Base-by-base conservation (phyloP, 2,888 invertebrate genomes). In the Sarcophaga rosellei region DNA sequence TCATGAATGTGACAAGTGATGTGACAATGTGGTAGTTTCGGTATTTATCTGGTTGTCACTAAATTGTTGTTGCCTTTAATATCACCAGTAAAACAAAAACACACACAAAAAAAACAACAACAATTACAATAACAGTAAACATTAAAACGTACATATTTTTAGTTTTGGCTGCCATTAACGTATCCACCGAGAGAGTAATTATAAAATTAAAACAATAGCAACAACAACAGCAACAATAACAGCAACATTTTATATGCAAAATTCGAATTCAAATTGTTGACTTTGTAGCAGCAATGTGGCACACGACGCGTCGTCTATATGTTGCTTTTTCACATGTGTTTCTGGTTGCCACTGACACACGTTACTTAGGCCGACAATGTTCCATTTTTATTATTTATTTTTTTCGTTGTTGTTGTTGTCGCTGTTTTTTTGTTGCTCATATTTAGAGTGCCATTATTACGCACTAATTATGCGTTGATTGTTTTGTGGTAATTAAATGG, bases 391-490 rank as follows among this genome's bases (percentile, higher is more conserved):
- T 70, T 65, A 11, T 20, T 35, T 35, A 35, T 8, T 35, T 8
- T 35, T 35, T 35, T 35, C 35, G 20, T 4, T 25, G 25, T 57
- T 63, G 68, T 70, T 72, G 20, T 68, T 45, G 11, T 62, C 17
- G 23, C 4, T 20, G 20, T 70, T 63, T 66, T 45, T 15, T 62
- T 81, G 15, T 63, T 75, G 25, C 35, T 53, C 12, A 53, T 53
- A 10, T 61, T 68, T 80, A 21, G 53, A 72, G 69, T 81, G 75
- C 70, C 84, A 75, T 86, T 81, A 84, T 86, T 81, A 76, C 72
- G 75, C 86, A 87, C 79, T 87, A 87, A 84, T 87, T 87, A 81
- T 81, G 86, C 86, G 84, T 87, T 87, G 78, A 87, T 87, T 87
- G 81, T 87, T 87, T 86, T 85, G 87, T 63, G 81, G 84, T 80